Percentiles rank a stretch among this genome's conserved stretches.
These are phyloP conservation scores for Agrotis exclamationis DNA, from an alignment of 2,888 invertebrate species.

Conservation along the genomic window DNA sequence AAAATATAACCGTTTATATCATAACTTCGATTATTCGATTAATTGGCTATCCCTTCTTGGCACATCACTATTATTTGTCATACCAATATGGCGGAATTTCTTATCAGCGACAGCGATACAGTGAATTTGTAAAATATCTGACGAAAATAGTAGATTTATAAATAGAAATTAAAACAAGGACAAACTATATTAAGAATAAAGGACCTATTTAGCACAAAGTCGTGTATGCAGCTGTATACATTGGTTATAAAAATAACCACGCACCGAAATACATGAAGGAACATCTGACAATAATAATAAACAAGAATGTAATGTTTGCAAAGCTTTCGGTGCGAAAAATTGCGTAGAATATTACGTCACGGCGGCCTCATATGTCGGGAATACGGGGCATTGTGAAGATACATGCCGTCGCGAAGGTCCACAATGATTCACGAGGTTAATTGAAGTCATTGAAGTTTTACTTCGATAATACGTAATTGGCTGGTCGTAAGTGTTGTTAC, in stretches of 20 bases:
- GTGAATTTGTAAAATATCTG: conserved; percentile 51
- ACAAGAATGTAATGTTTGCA: conserved; percentile 68
- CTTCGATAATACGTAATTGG: conserved; percentile 65
- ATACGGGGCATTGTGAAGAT: conserved; percentile 66
- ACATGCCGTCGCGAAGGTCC: conserved; percentile 63
- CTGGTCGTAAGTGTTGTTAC: conserved; percentile 64
- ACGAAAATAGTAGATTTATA: conserved; percentile 60
- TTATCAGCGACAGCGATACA: conserved; percentile 64
- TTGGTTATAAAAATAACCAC: conserved; percentile 50
- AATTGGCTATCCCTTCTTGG: neutral
- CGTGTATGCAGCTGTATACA: conserved; percentile 59
- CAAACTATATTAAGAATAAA: conserved; percentile 56
- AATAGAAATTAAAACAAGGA: conserved; percentile 63
- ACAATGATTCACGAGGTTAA: conserved; percentile 83
- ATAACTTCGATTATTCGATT: no score
- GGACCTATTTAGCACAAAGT: conserved; percentile 53
- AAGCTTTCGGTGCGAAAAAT: conserved; percentile 64
- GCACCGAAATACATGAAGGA: conserved; percentile 52
- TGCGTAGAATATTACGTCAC: conserved; percentile 76
- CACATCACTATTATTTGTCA: conserved; percentile 45
- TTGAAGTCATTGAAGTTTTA: conserved; percentile 74
- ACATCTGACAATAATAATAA: conserved; percentile 74
- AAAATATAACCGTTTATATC: no score
- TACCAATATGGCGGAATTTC: conserved; percentile 74
- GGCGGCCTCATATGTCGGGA: conserved; percentile 65